Percentiles rank a stretch among this genome's conserved stretches.
phyloP scores from a whole-genome alignment of 2,797 vertebrate genomes.

The Sebastes diaconus region DNA sequence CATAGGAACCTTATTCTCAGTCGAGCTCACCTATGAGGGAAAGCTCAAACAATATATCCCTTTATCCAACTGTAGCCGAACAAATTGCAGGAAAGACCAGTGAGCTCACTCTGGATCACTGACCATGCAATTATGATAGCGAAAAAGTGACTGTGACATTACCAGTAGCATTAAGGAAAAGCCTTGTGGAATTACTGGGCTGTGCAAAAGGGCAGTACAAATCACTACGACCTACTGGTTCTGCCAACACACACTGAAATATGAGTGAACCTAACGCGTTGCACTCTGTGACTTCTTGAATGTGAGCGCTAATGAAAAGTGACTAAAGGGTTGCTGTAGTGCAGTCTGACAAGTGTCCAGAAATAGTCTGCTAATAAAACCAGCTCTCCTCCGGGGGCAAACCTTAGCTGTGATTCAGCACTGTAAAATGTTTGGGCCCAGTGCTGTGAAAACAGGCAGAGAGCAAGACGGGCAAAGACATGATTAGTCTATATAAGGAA shows the following conservation, averaged over 20 bases:
- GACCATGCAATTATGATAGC: constrained; percentile 38
- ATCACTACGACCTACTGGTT: constrained; percentile 42
- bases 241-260: constrained; percentile 42
- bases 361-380: constrained; percentile 71
- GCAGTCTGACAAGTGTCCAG: constrained; percentile 70
- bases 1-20: constrained; percentile 41
- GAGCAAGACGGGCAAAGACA: constrained; percentile 7
- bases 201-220: constrained; percentile 52
- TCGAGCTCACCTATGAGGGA: constrained; percentile 38
- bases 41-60: constrained; percentile 55
- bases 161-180: constrained; percentile 50
- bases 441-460: constrained; percentile 57
- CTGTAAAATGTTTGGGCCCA: constrained; percentile 73
- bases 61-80: constrained; percentile 55
- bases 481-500: constrained; percentile 67
- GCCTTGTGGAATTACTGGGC: constrained; percentile 48
- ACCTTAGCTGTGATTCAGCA: constrained; percentile 66
- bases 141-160: constrained; percentile 60
- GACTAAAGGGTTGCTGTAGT: constrained; percentile 63
- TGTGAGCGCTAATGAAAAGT: constrained; percentile 72
- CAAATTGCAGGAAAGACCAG: constrained; percentile 62
- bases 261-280: constrained; percentile 6
- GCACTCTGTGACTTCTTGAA: constrained; percentile 49
- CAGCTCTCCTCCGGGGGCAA: constrained; percentile 31
- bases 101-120: constrained; percentile 55